Conservation (phyloP, 2,113 vertebrate genomes). For the Caracal caracal region DNA sequence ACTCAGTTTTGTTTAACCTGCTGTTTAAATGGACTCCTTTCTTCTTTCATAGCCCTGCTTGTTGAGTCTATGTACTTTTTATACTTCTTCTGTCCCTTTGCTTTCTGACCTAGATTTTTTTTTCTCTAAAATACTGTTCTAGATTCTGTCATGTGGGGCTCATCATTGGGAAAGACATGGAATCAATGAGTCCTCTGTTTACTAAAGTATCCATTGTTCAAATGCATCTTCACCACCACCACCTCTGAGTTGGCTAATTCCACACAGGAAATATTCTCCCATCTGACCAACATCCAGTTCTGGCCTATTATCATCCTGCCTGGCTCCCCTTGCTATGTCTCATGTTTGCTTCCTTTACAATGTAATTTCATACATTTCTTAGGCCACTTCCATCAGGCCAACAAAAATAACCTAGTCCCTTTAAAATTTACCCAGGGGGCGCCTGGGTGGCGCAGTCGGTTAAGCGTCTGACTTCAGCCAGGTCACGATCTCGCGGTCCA, state of each 20-base stretch:
- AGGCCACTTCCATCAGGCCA: neutral
- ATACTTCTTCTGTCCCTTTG: neutral
- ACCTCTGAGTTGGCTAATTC: neutral
- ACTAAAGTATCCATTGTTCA: neutral
- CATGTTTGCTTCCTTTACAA: neutral
- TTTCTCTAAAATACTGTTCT: neutral
- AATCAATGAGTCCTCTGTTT: neutral
- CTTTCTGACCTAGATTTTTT: neutral
- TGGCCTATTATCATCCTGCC: rapidly evolving
- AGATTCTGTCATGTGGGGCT: neutral
- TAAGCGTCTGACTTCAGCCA: no score
- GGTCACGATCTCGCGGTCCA: no score
- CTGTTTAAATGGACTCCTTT: neutral
- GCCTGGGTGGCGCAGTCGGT: no score
- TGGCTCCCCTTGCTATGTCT: neutral
- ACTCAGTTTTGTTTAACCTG: constrained; percentile 3
- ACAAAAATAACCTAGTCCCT: neutral
- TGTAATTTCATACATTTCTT: neutral
- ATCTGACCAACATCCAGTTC: neutral
- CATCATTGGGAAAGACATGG: neutral
- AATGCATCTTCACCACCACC: neutral
- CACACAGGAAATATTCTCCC: neutral
- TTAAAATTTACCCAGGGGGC: neutral
- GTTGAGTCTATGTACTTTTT: neutral
- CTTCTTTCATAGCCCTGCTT: neutral